Evolutionary conservation across 2,888 invertebrate species (phyloP).

Genomic region (Acronicta alni): DNA sequence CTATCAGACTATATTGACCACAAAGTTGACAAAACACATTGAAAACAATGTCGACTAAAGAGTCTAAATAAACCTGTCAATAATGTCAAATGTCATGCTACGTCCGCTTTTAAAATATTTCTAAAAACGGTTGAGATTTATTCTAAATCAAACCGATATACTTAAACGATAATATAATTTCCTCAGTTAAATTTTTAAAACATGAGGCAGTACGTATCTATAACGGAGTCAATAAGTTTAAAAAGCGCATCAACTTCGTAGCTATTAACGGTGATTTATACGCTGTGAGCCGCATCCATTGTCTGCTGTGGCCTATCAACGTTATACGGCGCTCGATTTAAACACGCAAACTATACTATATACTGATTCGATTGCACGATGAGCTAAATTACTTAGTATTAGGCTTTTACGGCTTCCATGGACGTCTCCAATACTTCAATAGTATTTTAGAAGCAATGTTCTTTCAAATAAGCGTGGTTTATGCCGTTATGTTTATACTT

Average conservation of each 20-base stretch:
- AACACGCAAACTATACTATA: constrained; percentile 70
- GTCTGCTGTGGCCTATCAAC: constrained; percentile 69
- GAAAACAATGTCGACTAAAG: no score
- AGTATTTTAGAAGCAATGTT: constrained; percentile 32
- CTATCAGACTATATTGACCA: no score
- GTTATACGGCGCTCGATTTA: constrained; percentile 59
- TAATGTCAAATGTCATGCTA: no score
- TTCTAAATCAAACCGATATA: no score
- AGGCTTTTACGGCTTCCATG: constrained; percentile 61
- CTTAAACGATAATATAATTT: constrained; percentile 1
- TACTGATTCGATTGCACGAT: constrained; percentile 64
- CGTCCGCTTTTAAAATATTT: background rate
- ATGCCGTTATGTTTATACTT: constrained; percentile 14
- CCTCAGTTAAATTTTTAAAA: constrained; percentile 20
- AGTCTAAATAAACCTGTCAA: no score
- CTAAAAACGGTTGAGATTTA: background rate
- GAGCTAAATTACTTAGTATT: constrained; percentile 67
- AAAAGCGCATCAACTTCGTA: constrained; percentile 72
- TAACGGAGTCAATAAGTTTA: constrained; percentile 74
- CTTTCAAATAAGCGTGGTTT: constrained; percentile 12
- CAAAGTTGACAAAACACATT: no score
- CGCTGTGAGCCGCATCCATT: constrained; percentile 71
- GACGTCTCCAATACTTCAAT: constrained; percentile 37
- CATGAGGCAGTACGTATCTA: constrained; percentile 61
- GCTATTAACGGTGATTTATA: constrained; percentile 78